Conservation (phyloP, 2,797 vertebrate genomes). For the Gorsachius magnificus region DNA sequence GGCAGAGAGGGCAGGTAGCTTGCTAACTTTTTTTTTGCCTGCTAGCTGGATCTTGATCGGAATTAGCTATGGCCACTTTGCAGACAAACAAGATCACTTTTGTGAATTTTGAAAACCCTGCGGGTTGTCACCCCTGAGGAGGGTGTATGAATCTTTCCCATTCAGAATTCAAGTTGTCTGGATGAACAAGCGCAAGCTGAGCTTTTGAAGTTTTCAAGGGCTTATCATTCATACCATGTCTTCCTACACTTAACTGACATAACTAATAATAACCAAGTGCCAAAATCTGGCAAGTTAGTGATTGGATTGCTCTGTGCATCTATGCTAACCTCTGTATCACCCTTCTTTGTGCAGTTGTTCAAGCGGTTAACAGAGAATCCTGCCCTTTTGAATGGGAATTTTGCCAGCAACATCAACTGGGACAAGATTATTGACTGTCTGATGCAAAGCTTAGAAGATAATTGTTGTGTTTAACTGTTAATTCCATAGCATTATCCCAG, state of each 20-base stretch:
- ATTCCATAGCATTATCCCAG: not conserved
- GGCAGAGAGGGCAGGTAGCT: not conserved
- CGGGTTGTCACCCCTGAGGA: not conserved
- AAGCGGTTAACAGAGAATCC: not conserved
- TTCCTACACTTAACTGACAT: not conserved
- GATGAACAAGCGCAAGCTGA: not conserved
- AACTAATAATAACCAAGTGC: not conserved
- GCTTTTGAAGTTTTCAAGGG: not conserved
- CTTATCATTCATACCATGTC: not conserved
- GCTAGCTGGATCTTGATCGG: not conserved
- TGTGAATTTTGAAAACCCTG: not conserved
- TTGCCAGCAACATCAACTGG: conserved; percentile 1
- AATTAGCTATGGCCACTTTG: not conserved
- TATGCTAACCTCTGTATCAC: not conserved
- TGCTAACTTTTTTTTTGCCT: not conserved
- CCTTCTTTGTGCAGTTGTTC: not conserved
- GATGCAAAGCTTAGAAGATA: not conserved
- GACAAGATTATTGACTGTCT: not conserved
- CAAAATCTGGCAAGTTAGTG: not conserved
- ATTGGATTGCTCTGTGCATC: not conserved
- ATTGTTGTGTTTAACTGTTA: conserved; percentile 28
- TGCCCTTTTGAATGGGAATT: not conserved
- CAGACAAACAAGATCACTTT: not conserved
- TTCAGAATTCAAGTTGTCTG: not conserved
- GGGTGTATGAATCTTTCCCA: not conserved